phyloP scores from a whole-genome alignment of 1,140 invertebrate genomes.

The silkworm (Bombyx mori) region ASM3026992v2 NC_085131.1:7288001-7288500 shows the following conservation, averaged over 20 bases:
- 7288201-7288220: slow-evolving; percentile 84
- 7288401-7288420: slow-evolving; percentile 85
- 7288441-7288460: slow-evolving; percentile 88
- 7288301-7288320: slow-evolving; percentile 76
- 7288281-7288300: slow-evolving; percentile 80
- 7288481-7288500: slow-evolving; percentile 85
- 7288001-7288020: slow-evolving; percentile 50
- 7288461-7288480: slow-evolving; percentile 74
- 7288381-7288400: slow-evolving; percentile 89
- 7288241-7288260: slow-evolving; percentile 90
- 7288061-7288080: slow-evolving; percentile 86
- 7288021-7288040: slow-evolving; percentile 77
- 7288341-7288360: slow-evolving; percentile 85
- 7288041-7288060: slow-evolving; percentile 79
- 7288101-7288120: slow-evolving; percentile 80
- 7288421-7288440: slow-evolving; percentile 82
- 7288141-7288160: slow-evolving; percentile 79
- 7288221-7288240: slow-evolving; percentile 85
- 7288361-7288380: slow-evolving; percentile 91
- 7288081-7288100: slow-evolving; percentile 84
- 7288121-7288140: slow-evolving; percentile 80
- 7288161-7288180: slow-evolving; percentile 82
- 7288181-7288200: slow-evolving; percentile 88
- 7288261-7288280: slow-evolving; percentile 82
- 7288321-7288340: slow-evolving; percentile 83